phyloP scores from a whole-genome alignment of 1,140 invertebrate genomes.

The Eupristina koningsbergeri region DNA sequence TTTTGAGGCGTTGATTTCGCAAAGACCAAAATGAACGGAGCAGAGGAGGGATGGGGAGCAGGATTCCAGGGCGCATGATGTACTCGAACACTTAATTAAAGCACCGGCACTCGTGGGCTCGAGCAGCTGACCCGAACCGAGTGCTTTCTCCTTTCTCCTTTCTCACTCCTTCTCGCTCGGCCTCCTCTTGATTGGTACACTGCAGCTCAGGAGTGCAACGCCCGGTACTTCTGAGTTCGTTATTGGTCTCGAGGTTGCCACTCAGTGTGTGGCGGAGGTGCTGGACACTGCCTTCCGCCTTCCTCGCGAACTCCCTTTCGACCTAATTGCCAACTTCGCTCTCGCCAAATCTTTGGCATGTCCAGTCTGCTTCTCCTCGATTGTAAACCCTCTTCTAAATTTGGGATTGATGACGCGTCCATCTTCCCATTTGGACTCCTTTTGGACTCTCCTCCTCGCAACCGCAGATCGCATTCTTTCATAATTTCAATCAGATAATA shows the following conservation, averaged over 20 bases:
- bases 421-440: background rate
- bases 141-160: slow-evolving; percentile 31
- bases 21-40: background rate
- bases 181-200: slow-evolving; percentile 44
- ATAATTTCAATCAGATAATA: too few relatives aligned
- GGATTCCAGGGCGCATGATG: slow-evolving; percentile 14
- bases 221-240: slow-evolving; percentile 19
- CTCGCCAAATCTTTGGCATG: background rate
- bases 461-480: too few relatives aligned
- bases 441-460: background rate
- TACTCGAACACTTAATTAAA: slow-evolving; percentile 49
- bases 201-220: slow-evolving; percentile 14
- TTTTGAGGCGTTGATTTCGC: slow-evolving; percentile 8
- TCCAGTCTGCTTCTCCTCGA: background rate
- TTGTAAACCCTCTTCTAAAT: background rate
- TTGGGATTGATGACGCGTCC: background rate
- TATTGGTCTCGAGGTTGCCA: slow-evolving; percentile 39
- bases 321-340: background rate
- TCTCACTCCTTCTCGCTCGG: slow-evolving; percentile 19
- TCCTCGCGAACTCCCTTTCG: background rate
- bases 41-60: background rate
- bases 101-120: slow-evolving; percentile 1
- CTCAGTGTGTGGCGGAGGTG: slow-evolving; percentile 40
- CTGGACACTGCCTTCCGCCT: slow-evolving; percentile 27
- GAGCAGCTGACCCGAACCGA: background rate